A percentile compares a stretch with the other conserved stretches of the same genome.
phyloP scores from a whole-genome alignment of 2,888 invertebrate species.

The Melieria picta region DNA sequence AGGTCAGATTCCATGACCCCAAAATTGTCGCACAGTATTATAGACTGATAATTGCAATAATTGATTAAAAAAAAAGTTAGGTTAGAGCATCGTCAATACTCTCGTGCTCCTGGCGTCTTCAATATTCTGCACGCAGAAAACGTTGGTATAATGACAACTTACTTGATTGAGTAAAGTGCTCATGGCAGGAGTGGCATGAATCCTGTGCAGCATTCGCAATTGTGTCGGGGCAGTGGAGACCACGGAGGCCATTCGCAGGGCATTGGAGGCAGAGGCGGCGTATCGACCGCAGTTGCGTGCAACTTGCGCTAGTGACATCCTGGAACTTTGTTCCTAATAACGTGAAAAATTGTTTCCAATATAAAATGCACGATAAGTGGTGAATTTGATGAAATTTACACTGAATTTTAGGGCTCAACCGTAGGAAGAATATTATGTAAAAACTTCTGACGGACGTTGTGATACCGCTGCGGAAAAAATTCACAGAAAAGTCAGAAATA shows the following conservation, averaged over 20 bases:
- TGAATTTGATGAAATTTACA: constrained; percentile 42
- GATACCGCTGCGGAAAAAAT: constrained; percentile 38
- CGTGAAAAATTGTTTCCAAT: neutral
- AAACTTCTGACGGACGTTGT: constrained; percentile 53
- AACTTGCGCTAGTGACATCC: constrained; percentile 63
- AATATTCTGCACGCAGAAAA: too few species aligned
- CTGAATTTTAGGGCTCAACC: constrained; percentile 46
- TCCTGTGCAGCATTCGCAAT: constrained; percentile 59
- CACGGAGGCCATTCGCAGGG: constrained; percentile 35
- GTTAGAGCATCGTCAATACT: too few species aligned
- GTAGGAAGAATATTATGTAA: constrained; percentile 59
- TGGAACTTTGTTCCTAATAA: constrained; percentile 27
- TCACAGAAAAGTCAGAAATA: constrained; percentile 44
- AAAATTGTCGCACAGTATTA: too few species aligned
- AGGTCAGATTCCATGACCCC: too few species aligned
- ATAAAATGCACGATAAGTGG: constrained; percentile 2
- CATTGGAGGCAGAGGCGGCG: constrained; percentile 52
- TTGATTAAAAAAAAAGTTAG: too few species aligned
- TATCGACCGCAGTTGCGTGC: constrained; percentile 61
- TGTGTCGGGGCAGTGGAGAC: constrained; percentile 54
- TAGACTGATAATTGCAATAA: too few species aligned
- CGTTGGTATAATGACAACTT: constrained; percentile 36
- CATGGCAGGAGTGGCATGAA: constrained; percentile 53
- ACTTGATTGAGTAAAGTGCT: constrained; percentile 51
- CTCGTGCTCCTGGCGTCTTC: too few species aligned